phyloP scores from a whole-genome alignment of 2,797 vertebrate genomes.

The Chrysolophus pictus region DNA sequence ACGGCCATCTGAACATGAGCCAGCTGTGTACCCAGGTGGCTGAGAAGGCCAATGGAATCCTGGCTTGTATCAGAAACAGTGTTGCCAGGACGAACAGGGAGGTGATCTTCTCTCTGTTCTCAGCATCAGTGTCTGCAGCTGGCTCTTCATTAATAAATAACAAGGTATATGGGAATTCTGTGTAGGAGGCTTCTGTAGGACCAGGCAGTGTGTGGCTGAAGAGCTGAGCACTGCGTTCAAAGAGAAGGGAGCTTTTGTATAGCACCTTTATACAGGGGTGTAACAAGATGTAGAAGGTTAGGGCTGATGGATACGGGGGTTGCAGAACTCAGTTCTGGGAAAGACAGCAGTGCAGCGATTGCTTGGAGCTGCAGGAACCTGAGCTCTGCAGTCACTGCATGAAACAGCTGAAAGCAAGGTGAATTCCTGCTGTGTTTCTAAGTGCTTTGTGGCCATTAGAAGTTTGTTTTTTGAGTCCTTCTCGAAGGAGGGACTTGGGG shows the following conservation, averaged over 20 bases:
- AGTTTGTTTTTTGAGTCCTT: not conserved
- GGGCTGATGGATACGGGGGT: not conserved
- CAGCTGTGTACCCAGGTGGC: no score
- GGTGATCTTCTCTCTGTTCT: no score
- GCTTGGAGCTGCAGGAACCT: accelerated
- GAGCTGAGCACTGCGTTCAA: not conserved
- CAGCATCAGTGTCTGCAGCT: no score
- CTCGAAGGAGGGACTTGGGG: not conserved
- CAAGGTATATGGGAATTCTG: not conserved
- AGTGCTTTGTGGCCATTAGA: not conserved
- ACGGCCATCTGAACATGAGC: no score
- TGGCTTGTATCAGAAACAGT: no score
- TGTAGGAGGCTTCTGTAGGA: not conserved
- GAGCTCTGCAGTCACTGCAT: accelerated
- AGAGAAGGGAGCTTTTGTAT: not conserved
- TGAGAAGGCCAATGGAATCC: no score
- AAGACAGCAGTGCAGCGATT: accelerated
- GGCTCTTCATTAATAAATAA: conserved; percentile 19
- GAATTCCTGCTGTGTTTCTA: not conserved
- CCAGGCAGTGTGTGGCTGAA: not conserved
- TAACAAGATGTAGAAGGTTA: not conserved
- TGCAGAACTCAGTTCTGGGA: not conserved
- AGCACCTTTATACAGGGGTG: not conserved
- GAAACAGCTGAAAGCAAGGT: not conserved
- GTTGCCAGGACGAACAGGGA: no score